These are phyloP conservation scores for Callosobruchus maculatus DNA, from an alignment of 2,888 invertebrate species.

Conservation along the genomic window DNA sequence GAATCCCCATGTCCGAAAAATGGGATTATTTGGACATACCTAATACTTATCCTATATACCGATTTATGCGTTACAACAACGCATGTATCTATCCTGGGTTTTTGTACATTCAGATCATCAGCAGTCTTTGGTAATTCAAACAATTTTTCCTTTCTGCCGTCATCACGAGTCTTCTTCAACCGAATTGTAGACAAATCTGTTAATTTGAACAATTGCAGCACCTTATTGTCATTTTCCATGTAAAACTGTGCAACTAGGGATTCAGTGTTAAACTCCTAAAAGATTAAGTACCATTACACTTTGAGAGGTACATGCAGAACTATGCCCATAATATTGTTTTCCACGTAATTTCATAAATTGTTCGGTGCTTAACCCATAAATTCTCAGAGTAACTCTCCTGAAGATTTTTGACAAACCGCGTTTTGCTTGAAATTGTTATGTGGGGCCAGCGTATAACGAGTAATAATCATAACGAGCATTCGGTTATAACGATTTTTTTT, in stretches of 20 bases:
- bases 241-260: constrained; percentile 57
- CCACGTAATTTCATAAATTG: too few species aligned
- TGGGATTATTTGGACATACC: constrained; percentile 46
- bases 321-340: too few species aligned
- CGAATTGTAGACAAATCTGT: constrained; percentile 46
- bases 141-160: constrained; percentile 35
- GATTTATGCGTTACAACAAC: constrained; percentile 58
- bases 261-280: constrained; percentile 57
- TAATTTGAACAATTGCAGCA: constrained; percentile 52
- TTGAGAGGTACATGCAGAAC: too few species aligned
- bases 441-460: too few species aligned
- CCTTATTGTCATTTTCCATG: constrained; percentile 50
- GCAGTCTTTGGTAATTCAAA: constrained; percentile 49
- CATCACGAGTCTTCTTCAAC: constrained; percentile 37
- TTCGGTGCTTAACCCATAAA: too few species aligned
- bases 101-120: constrained; percentile 50
- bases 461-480: too few species aligned
- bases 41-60: constrained; percentile 58
- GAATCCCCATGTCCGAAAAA: too few species aligned
- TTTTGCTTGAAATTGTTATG: too few species aligned
- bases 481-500: too few species aligned
- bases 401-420: too few species aligned
- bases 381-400: too few species aligned
- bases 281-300: constrained; percentile 3
- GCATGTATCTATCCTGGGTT: constrained; percentile 55